Conservation (phyloP, 30 jellyfish, hydroid and myxozoan species). For the Aurelia coerulea region DNA sequence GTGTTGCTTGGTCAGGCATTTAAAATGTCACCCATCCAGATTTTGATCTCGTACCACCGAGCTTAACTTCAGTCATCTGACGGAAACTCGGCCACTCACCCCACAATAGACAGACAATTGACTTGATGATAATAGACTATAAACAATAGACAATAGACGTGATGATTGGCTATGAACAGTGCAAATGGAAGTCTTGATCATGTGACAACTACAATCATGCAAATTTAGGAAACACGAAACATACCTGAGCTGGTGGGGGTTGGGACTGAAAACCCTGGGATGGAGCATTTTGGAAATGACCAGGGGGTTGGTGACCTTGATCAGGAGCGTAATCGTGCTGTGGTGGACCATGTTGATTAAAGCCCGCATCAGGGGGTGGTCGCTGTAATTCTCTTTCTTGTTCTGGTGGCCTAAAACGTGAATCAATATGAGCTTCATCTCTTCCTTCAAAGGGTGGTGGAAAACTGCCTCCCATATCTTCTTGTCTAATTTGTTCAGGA, state of each 20-base stretch:
- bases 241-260: conserved; percentile 29
- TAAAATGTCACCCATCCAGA: too few species aligned
- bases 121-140: too few species aligned
- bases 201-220: too few species aligned
- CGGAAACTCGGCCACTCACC: too few species aligned
- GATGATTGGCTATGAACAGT: too few species aligned
- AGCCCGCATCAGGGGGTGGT: conserved; percentile 18
- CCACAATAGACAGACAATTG: too few species aligned
- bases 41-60: too few species aligned
- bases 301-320: conserved; percentile 33
- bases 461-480: conserved; percentile 14
- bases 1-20: too few species aligned
- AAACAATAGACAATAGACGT: too few species aligned
- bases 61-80: too few species aligned
- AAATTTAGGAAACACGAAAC: not conserved
- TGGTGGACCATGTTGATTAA: not conserved
- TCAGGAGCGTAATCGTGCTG: conserved; percentile 1
- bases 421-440: too few species aligned
- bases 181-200: too few species aligned
- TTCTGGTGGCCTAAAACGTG: not conserved
- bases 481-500: conserved; percentile 9
- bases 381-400: not conserved
- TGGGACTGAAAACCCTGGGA: conserved; percentile 2
- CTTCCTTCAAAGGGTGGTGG: conserved; percentile 2
- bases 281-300: conserved; percentile 26